Base-by-base conservation (phyloP, 2,113 vertebrate genomes). In the Dasyurus viverrinus region DNA sequence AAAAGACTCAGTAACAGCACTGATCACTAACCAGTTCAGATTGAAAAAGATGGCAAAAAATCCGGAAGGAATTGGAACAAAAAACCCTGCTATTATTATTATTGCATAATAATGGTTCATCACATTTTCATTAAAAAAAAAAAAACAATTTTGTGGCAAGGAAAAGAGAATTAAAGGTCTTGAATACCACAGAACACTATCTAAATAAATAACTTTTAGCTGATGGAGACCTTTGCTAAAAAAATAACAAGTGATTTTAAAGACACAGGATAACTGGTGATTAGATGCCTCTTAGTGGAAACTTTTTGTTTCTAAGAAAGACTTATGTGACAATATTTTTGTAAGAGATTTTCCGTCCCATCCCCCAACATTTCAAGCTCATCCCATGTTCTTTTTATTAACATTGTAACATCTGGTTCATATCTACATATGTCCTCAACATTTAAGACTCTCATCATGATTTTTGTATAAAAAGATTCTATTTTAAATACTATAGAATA, bases 91-190 rank as follows among this genome's bases (percentile, higher is more conserved):
- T 57, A 91, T 53, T 50, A 6, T 27, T 48, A 48, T 48, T 48
- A 90, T 27, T 57, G 27, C 93, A 30, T 92, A 93, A 30, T 53
- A 9, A n/a, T 76, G 36, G 8, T 36, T 90, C 91, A 54, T 46
- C 24, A 57, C 27, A 92, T 93, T 91, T 92, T 27, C 52, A 90
- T 50, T 52, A 46, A n/a, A 16, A 16, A 8, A 48, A 48, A 48
- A 48, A 68, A 90, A 42, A 8, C 42, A 90, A 27, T 92, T 92
- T 8, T 50, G 0, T 36, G 19, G 8, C 24, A 30, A 94, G 91
- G 95, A 91, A 60, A 50, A 54, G 94, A 94, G 89, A 48, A 95
- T 25, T 94, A 27, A 30, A 47, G n/a, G 76, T 96, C 93, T 47
- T 89, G 52, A 48, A 90, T 92, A 26, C 84, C 1, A 27, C 0